These are phyloP conservation scores for Leptodactylus fallax DNA, from an alignment of 2,797 vertebrate genomes.

Conservation along the genomic window DNA sequence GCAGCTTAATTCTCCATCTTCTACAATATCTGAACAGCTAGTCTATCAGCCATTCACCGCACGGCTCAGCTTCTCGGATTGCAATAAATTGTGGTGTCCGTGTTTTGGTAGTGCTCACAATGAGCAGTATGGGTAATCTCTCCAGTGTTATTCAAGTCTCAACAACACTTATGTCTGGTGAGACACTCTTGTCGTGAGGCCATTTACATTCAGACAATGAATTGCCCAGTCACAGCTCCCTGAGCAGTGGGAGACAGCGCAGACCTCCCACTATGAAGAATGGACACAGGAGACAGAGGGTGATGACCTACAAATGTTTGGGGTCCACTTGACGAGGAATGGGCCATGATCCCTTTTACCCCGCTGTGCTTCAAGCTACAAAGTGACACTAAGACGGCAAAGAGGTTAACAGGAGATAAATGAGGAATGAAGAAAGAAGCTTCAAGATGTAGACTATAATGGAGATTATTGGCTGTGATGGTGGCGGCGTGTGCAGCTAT, in stretches of 20 bases:
- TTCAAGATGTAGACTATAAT: not conserved
- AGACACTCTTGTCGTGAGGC: conserved; percentile 7
- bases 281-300: conserved; percentile 47
- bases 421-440: conserved; percentile 21
- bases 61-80: not conserved
- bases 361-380: not conserved
- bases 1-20: not conserved
- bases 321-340: not conserved
- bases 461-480: conserved; percentile 15
- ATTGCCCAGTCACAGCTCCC: conserved; percentile 19
- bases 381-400: conserved; percentile 21
- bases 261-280: conserved; percentile 53
- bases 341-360: conserved; percentile 21
- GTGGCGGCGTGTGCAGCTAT: not conserved
- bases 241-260: conserved; percentile 12
- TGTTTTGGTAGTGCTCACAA: not conserved
- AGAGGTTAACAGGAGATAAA: conserved; percentile 63
- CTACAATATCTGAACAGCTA: not conserved
- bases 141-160: conserved; percentile 17
- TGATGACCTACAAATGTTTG: conserved; percentile 29
- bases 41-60: not conserved
- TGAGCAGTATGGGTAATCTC: conserved; percentile 2
- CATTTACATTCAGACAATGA: conserved; percentile 52
- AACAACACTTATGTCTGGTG: conserved; percentile 25
- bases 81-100: conserved; percentile 4